These are phyloP conservation scores for Hipparchia semele DNA, from an alignment of 2,888 invertebrate species.

Conservation along the genomic window DNA sequence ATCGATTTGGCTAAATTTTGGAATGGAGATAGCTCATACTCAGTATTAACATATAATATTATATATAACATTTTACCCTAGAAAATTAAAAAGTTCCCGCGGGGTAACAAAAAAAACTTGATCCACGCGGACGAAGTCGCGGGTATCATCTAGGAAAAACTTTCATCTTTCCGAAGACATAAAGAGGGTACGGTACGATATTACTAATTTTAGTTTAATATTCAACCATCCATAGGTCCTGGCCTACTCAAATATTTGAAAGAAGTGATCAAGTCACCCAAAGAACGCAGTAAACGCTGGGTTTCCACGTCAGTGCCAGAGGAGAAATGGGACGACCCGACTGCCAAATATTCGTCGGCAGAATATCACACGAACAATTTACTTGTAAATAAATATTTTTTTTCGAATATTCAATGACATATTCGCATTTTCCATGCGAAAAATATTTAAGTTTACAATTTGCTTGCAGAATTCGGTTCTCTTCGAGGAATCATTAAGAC, in stretches of 20 bases:
- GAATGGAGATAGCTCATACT: too few species aligned
- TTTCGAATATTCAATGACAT: background rate
- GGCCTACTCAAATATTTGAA: constrained; percentile 82
- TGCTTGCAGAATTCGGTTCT: constrained; percentile 84
- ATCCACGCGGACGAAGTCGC: too few species aligned
- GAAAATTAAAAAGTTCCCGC: too few species aligned
- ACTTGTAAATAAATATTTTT: constrained; percentile 69
- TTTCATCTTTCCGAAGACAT: too few species aligned
- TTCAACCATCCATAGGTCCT: constrained; percentile 54
- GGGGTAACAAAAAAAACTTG: too few species aligned
- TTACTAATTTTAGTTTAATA: background rate
- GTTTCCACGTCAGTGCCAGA: constrained; percentile 90
- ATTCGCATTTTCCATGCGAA: background rate
- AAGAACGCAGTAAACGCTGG: constrained; percentile 87
- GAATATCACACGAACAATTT: constrained; percentile 94
- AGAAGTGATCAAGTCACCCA: constrained; percentile 83
- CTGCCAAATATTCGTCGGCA: constrained; percentile 85
- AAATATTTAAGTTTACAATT: background rate
- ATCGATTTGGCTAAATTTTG: too few species aligned
- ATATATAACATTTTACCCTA: too few species aligned
- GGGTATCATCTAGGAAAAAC: too few species aligned
- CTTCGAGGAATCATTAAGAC: constrained; percentile 90
- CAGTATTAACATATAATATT: too few species aligned
- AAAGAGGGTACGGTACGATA: too few species aligned
- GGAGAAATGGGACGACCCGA: constrained; percentile 79